Conservation (phyloP, 37 sponge, comb jelly and placozoan genomes). For the Crambe crambe region DNA sequence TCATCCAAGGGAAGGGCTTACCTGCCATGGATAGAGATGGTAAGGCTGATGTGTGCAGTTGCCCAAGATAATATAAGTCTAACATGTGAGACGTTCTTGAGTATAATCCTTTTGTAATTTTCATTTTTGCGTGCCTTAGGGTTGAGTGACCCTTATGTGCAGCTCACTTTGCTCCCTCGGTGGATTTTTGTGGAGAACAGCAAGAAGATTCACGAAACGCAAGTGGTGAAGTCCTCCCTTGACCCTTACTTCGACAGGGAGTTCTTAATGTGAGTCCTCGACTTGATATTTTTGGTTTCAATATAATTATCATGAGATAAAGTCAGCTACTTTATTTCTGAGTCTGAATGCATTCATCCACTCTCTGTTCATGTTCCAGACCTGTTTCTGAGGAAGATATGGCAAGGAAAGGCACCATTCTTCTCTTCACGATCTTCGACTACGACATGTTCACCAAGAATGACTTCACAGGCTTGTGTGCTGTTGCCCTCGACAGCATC, state of each 20-base stretch:
- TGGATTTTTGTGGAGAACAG: conserved; percentile 13
- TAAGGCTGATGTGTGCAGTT: conserved; percentile 1
- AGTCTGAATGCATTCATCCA: neutral
- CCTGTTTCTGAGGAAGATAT: conserved; percentile 19
- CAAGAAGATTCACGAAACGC: conserved; percentile 27
- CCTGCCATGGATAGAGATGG: conserved; percentile 47
- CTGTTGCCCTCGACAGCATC: conserved; percentile 29
- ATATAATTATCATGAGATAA: neutral
- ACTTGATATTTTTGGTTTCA: neutral
- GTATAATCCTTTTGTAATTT: too few relatives aligned
- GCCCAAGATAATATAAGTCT: neutral
- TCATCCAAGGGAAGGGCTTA: conserved; percentile 21
- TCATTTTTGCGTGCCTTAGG: too few relatives aligned
- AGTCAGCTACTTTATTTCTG: neutral
- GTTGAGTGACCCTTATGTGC: conserved; percentile 59
- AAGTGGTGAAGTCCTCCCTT: conserved; percentile 29
- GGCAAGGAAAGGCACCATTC: conserved; percentile 30
- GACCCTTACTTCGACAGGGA: conserved; percentile 56
- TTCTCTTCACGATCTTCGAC: conserved; percentile 53
- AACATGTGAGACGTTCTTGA: neutral
- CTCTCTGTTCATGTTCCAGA: conserved; percentile 4
- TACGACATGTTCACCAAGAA: conserved; percentile 52
- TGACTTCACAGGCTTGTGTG: conserved; percentile 59
- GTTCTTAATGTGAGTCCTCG: conserved; percentile 48
- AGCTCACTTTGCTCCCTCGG: conserved; percentile 22